Percentiles rank a stretch among this genome's conserved stretches.
These are phyloP conservation scores for Coreius guichenoti DNA, from an alignment of 2,797 vertebrate genomes.

Conservation along the genomic window DNA sequence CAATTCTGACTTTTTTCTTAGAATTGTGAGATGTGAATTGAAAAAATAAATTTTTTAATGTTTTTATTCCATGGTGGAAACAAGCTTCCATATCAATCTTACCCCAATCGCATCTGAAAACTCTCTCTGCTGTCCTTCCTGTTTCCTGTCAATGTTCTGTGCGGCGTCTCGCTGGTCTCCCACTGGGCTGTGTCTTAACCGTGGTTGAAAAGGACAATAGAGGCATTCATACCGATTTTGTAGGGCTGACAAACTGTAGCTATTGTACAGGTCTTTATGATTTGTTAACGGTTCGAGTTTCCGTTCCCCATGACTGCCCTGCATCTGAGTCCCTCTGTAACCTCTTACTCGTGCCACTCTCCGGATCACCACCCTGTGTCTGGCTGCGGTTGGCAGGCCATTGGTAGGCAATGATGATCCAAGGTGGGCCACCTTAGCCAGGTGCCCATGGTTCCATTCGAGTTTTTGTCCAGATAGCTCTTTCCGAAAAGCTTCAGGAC, in stretches of 20 bases:
- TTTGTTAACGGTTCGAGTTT: constrained; percentile 11
- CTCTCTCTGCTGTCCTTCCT: neutral
- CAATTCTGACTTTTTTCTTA: too few species aligned
- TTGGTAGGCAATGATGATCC: constrained; percentile 9
- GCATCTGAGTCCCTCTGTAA: constrained; percentile 16
- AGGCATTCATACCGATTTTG: constrained; percentile 6
- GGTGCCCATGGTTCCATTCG: constrained; percentile 11
- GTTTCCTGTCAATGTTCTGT: constrained; percentile 13
- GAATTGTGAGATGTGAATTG: too few species aligned
- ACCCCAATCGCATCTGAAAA: constrained; percentile 20
- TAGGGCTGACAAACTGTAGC: neutral
- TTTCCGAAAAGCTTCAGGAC: constrained; percentile 26
- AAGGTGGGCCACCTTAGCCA: constrained; percentile 18
- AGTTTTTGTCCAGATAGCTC: constrained; percentile 32
- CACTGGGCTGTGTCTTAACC: neutral
- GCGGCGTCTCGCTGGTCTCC: neutral
- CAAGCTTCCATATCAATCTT: constrained; percentile 32
- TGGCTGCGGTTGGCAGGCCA: neutral
- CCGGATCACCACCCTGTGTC: constrained; percentile 31
- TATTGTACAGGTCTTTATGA: constrained; percentile 11
- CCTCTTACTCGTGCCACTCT: constrained; percentile 21
- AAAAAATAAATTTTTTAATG: too few species aligned
- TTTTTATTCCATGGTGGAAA: neutral
- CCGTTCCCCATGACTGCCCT: constrained; percentile 21
- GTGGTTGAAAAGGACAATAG: constrained; percentile 30